These are phyloP conservation scores for Hydrozoanthus tunicans DNA, from an alignment of 64 coral and sea anemone species.

Conservation along the genomic window DNA sequence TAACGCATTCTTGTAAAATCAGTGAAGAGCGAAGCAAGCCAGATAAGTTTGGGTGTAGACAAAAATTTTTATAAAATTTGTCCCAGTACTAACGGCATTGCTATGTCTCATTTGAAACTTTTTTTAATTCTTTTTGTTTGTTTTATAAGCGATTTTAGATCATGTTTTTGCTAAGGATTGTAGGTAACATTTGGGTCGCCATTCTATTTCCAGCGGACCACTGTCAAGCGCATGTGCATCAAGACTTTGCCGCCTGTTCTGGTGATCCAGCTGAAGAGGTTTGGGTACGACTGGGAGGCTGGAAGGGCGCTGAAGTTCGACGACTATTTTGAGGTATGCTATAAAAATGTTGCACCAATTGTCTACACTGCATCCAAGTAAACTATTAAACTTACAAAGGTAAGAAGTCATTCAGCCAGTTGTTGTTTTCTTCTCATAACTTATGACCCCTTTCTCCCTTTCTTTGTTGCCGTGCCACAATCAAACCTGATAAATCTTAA, in stretches of 20 bases:
- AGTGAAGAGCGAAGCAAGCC: no score
- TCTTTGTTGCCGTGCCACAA: no score
- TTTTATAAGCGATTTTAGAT: no score
- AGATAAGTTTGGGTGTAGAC: no score
- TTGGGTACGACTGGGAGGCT: constrained; percentile 96
- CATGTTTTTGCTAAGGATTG: background rate
- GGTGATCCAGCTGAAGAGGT: constrained; percentile 89
- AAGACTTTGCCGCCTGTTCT: constrained; percentile 88
- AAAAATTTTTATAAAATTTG: no score
- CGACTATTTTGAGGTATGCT: constrained; percentile 87
- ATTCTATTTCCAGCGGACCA: constrained; percentile 73
- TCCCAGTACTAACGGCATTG: no score
- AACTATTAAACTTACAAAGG: background rate
- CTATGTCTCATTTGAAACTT: no score
- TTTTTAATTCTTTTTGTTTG: no score
- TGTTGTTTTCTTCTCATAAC: no score
- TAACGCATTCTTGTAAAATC: no score
- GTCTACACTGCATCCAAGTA: background rate
- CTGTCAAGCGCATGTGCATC: constrained; percentile 95
- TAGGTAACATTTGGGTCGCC: background rate
- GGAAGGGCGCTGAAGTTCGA: constrained; percentile 90
- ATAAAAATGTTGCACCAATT: background rate
- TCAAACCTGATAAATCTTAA: background rate
- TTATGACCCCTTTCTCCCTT: no score
- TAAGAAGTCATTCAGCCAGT: no score